These are phyloP conservation scores for Periophthalmus magnuspinnatus DNA, from an alignment of 2,797 vertebrate species.

Conservation along the genomic window DNA sequence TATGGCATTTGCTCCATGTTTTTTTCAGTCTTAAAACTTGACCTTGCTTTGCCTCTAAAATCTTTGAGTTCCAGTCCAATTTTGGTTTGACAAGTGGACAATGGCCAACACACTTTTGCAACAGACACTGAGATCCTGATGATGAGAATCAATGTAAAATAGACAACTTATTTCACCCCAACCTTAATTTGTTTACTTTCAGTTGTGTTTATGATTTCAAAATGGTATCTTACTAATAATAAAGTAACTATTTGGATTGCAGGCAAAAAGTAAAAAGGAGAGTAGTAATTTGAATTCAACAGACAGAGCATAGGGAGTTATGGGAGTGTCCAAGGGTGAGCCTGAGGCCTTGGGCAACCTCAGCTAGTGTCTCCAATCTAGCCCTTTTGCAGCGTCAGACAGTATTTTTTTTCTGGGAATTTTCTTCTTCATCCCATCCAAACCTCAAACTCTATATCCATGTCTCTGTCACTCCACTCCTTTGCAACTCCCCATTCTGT, in stretches of 20 bases:
- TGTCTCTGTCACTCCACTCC: slow-evolving; percentile 58
- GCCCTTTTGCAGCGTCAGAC: slow-evolving; percentile 68
- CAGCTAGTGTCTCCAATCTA: slow-evolving; percentile 70
- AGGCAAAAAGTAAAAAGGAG: not conserved
- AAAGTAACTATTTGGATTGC: slow-evolving; percentile 16
- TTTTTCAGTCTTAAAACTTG: slow-evolving; percentile 39
- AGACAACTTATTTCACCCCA: slow-evolving; percentile 40
- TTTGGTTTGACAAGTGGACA: slow-evolving; percentile 57
- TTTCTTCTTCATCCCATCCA: slow-evolving; percentile 70
- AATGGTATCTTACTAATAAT: not conserved
- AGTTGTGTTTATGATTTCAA: slow-evolving; percentile 19
- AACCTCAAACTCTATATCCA: slow-evolving; percentile 73
- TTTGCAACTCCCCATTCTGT: slow-evolving; percentile 29
- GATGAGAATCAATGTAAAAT: slow-evolving; percentile 44
- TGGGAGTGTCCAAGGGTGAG: slow-evolving; percentile 67
- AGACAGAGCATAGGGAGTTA: slow-evolving; percentile 26
- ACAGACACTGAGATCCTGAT: slow-evolving; percentile 21
- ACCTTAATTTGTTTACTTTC: slow-evolving; percentile 22
- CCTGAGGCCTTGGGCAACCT: slow-evolving; percentile 61
- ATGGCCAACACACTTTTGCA: slow-evolving; percentile 54
- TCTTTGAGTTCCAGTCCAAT: slow-evolving; percentile 31
- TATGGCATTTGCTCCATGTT: not conserved
- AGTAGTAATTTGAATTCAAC: slow-evolving; percentile 14
- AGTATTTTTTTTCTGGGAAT: slow-evolving; percentile 75
- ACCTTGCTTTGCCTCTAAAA: slow-evolving; percentile 66